A percentile compares a stretch with the other conserved stretches of the same genome.
Evolutionary conservation across 2,113 vertebrate genomes (phyloP).

Genomic region (Phalacrocorax carbo): DNA sequence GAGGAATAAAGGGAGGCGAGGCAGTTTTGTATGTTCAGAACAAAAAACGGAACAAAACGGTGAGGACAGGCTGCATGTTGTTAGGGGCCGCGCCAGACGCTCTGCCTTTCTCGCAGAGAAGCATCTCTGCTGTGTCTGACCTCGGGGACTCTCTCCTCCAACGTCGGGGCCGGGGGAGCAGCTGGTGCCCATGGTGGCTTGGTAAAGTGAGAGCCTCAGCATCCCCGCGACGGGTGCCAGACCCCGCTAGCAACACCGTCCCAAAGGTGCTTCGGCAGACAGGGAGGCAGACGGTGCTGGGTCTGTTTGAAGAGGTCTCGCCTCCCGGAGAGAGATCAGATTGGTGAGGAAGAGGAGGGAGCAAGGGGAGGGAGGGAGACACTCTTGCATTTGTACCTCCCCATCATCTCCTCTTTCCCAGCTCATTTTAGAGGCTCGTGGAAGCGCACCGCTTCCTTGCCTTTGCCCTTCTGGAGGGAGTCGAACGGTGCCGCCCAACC

Average conservation of each 20-base stretch:
- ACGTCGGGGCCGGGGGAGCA: not conserved
- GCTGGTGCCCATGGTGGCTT: not conserved
- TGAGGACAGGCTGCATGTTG: not conserved
- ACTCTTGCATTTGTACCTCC: rapidly evolving
- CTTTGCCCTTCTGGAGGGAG: not conserved
- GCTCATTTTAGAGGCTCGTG: not conserved
- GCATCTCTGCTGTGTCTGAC: not conserved
- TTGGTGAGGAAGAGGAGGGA: not conserved
- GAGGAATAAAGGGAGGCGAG: not conserved
- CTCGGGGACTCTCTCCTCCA: not conserved
- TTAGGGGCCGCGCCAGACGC: not conserved
- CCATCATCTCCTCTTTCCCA: not conserved
- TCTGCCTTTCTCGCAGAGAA: rapidly evolving
- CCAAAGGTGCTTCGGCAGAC: not conserved
- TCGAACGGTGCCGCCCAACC: not conserved
- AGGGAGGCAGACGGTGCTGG: not conserved
- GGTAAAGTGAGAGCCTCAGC: not conserved
- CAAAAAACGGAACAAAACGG: not conserved
- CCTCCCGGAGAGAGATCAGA: not conserved
- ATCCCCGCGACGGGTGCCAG: not conserved
- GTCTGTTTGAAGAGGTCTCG: not conserved
- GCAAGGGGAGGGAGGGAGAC: not conserved
- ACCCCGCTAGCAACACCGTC: not conserved
- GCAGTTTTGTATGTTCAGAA: not conserved
- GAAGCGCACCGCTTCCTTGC: not conserved